Base-by-base conservation (phyloP, 2,797 vertebrate species). In the Knipowitschia caucasica region DNA sequence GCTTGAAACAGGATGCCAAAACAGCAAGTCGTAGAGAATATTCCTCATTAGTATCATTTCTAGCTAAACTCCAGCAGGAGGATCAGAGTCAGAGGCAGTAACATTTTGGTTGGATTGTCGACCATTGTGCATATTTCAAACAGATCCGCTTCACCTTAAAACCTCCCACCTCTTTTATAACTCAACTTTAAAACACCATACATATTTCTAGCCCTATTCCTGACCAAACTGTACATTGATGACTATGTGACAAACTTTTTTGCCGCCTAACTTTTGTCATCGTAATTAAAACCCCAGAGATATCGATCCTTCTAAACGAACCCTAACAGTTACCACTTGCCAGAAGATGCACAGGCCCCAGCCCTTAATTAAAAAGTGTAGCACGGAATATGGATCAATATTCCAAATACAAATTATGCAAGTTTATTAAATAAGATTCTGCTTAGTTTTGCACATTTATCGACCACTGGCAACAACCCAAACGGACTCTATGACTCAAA, bases 311-410 rank as follows among this genome's bases (percentile, higher is more conserved):
- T 31, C 18, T 55, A 53, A 24, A 12, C 58, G 30, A 6, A 9
- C 51, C 46, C 17, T 51, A 62, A 57, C 57, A 61, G 7, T 43
- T 15, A 58, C 64, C 57, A 62, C 43, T 62, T 76, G 50, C 69
- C 40, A 69, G 38, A 23, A 35, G 30, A 62, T 52, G 36, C 4
- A 49, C 43, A 43, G 14, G 43, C 59, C 60, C 39, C 42, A 17
- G 2, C 43, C 31, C 60, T 63, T 69, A 77, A 79, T 78, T 55
- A 53, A 34, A 44, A 68, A 25, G 65, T 44, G 65, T 23, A 68
- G 64, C 43, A 4, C 33, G 52, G 47, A 56, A 35, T 43, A 20
- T 0, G 23, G 49, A 80, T 78, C 81, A 34, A 78, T 80, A 67
- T 57, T 69, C 64, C 26, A 62, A 30, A 69, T 72, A 31, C 51